Conservation (phyloP, 1,140 invertebrate species). For the Micrasema longulum region DNA sequence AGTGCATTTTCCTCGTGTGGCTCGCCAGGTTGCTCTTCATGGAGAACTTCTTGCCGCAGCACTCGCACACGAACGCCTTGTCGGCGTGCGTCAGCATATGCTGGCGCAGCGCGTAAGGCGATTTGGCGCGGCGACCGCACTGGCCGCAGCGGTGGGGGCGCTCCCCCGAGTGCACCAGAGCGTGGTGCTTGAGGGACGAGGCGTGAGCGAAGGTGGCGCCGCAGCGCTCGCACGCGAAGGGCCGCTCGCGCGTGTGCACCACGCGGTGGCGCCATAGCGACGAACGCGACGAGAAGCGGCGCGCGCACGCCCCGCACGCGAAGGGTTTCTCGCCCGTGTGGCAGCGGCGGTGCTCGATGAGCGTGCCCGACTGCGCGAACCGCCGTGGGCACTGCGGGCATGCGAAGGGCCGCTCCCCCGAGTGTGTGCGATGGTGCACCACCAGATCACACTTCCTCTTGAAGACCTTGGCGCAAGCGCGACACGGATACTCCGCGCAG, state of each 20-base stretch:
- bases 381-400: conserved; percentile 11
- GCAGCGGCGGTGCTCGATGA: conserved; percentile 26
- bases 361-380: conserved; percentile 32
- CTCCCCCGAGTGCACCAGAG: conserved; percentile 62
- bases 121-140: conserved; percentile 71
- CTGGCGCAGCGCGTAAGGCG: conserved; percentile 57
- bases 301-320: conserved; percentile 57
- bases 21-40: conserved; percentile 69
- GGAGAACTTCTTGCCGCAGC: conserved; percentile 70
- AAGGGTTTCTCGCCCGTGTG: conserved; percentile 60
- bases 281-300: conserved; percentile 15
- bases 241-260: conserved; percentile 57
- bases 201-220: conserved; percentile 27
- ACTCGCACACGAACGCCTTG: conserved; percentile 61
- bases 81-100: conserved; percentile 50
- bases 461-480: conserved; percentile 62
- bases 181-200: conserved; percentile 49
- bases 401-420: conserved; percentile 23
- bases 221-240: conserved; percentile 38
- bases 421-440: conserved; percentile 39
- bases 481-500: conserved; percentile 58
- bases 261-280: conserved; percentile 32
- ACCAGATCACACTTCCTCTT: conserved; percentile 61
- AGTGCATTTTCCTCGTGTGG: conserved; percentile 61
- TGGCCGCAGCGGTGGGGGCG: conserved; percentile 72